Evolutionary conservation across 2,113 vertebrate species (phyloP), one percentile per base, ranked within the genome.

Genomic region (Rhodinocichla rosea): DNA sequence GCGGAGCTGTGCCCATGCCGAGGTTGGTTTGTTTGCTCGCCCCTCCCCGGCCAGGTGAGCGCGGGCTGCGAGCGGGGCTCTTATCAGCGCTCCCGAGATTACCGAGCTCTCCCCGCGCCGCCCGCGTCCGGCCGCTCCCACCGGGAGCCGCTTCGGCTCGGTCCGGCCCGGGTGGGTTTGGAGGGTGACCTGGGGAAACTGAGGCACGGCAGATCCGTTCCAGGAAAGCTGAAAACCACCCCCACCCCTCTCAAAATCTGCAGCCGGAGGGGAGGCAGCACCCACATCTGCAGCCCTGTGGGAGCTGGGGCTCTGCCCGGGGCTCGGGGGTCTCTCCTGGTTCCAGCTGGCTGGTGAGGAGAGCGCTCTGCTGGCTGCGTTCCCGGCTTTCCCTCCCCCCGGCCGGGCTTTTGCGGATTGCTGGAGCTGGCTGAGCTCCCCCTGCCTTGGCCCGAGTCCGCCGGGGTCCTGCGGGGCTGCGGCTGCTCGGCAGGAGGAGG

Each of bases 11-110:
- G 85, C 73, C 68, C 80, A 15, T n/a, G 50, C 78, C 42, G 60
- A 60, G 86, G 56, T 62, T 73, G 89, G 75, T 82, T 73, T 94
- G 70, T 94, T 96, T 96, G 95, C 88, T 93, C 28, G 1, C 77
- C 47, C 49, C 76, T 89, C 57, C 75, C 57, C 1, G 40, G 64
- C 55, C 79, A 88, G 91, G 89, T 84, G 92, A 87, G 60, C 79
- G 60, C 5, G 14, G 67, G 74, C 59, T 45, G 40, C 39, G 3
- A 32, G 35, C 40, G 15, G 37, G 7, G 53, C 15, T 1, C 10
- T 86, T 94, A 75, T 92, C 87, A 10, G 28, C n/a, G 35, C 44
- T 7, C 3, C 56, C 1, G 6, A 78, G 77, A 81, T 91, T 33
- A 63, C 12, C 32, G 45, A 62, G 35, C 70, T 75, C 53, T 71